Conservation (phyloP, 2,113 vertebrate species). For the Pteruthius melanotis region DNA sequence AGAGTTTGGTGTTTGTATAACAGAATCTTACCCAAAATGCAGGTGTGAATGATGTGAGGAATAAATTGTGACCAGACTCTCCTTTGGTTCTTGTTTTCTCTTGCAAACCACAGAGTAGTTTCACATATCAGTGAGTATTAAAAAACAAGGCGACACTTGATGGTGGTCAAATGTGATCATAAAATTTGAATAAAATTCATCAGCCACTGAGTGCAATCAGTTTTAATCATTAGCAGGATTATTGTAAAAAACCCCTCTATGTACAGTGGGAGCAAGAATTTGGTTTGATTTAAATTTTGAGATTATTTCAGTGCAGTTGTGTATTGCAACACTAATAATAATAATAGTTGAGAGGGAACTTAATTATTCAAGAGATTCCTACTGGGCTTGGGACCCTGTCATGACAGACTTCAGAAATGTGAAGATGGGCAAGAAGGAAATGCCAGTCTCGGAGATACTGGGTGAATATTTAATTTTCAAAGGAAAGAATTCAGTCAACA, state of each 20-base stretch:
- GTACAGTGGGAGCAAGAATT: background rate
- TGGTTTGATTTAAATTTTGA: background rate
- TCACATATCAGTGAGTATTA: background rate
- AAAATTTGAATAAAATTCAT: background rate
- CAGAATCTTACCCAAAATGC: background rate
- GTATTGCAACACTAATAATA: background rate
- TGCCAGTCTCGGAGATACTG: background rate
- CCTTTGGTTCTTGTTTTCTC: background rate
- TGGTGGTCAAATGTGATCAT: background rate
- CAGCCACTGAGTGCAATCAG: background rate
- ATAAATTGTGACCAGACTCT: background rate
- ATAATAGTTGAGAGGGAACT: background rate
- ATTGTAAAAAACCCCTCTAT: background rate
- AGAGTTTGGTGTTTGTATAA: background rate
- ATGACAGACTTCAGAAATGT: background rate
- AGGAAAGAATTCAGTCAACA: background rate
- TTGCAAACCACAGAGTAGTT: background rate
- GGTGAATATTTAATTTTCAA: background rate
- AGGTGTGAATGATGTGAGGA: background rate
- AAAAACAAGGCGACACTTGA: background rate
- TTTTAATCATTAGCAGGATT: background rate
- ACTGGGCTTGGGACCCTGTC: background rate
- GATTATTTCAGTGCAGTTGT: background rate
- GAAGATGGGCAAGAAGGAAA: background rate
- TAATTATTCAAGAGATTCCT: background rate